Evolutionary conservation across 2,888 invertebrate genomes (phyloP).

Genomic region (Callimorpha dominula): DNA sequence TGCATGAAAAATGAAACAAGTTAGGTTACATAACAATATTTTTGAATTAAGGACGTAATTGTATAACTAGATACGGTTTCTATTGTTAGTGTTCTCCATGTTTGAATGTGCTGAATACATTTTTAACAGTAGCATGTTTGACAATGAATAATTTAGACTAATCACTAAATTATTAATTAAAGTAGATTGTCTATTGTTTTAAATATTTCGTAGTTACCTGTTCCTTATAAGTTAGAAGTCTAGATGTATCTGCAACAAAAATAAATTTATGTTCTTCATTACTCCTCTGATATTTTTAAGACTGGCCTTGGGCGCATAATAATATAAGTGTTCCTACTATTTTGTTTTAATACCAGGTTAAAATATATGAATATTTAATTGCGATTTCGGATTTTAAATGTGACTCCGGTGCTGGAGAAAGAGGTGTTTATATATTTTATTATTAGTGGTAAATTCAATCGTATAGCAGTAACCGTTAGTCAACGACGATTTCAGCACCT

Average conservation of each 20-base stretch:
- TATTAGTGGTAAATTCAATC: too few species aligned
- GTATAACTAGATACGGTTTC: neutral
- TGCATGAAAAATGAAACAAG: neutral
- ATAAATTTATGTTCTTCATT: neutral
- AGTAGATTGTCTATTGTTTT: conserved; percentile 17
- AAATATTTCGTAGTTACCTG: conserved; percentile 11
- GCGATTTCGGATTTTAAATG: too few species aligned
- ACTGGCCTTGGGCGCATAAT: neutral
- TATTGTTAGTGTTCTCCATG: conserved; percentile 4
- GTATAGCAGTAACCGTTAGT: too few species aligned
- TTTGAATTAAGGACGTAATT: neutral
- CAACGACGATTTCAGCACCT: too few species aligned
- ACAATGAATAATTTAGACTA: neutral
- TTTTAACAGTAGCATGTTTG: neutral
- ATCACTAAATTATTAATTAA: neutral
- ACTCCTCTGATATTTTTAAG: neutral
- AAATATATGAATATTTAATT: too few species aligned
- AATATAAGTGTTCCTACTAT: too few species aligned
- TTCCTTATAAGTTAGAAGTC: conserved; percentile 2
- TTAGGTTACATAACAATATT: neutral
- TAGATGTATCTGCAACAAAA: conserved; percentile 20
- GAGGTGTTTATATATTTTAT: too few species aligned
- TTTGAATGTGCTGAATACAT: conserved; percentile 7
- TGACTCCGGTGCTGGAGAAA: too few species aligned
- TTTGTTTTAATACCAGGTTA: too few species aligned